Base-by-base conservation (phyloP, 2,113 vertebrate species). In the Diadophis punctatus region DNA sequence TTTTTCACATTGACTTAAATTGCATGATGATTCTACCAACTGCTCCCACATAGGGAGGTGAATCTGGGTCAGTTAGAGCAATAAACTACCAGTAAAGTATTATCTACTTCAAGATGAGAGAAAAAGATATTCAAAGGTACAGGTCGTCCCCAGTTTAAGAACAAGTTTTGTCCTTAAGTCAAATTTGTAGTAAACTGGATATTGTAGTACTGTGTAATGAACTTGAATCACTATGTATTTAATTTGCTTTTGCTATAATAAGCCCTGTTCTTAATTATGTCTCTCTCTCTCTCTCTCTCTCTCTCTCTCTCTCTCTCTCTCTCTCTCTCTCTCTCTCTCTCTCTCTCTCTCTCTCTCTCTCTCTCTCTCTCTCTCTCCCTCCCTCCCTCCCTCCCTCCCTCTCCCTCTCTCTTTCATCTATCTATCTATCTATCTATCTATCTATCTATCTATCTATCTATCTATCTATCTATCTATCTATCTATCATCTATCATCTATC, bases 321-420 rank as follows among this genome's bases (percentile, higher is more conserved):
- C n/a, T n/a, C n/a, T n/a, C n/a, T n/a, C n/a, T n/a, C n/a, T n/a
- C n/a, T n/a, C n/a, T n/a, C n/a, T n/a, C n/a, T 46, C 46, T 5
- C n/a, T n/a, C n/a, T n/a, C n/a, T n/a, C n/a, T n/a, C n/a, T n/a
- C n/a, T n/a, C n/a, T n/a, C n/a, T n/a, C n/a, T 56, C 25, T 58
- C 0, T 1, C 56, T 10, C 2, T 27, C 56, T 3, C 0, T 56
- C 22, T 23, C 0, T 20, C 52, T 16, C 2, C n/a, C 2, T 46
- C 46, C 46, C 3, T 46, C 46, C 46, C 3, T 46, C 46, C 46
- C 3, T 46, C 46, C 46, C n/a, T n/a, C n/a, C n/a, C n/a, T n/a
- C n/a, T n/a, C n/a, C n/a, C n/a, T n/a, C n/a, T n/a, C n/a, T n/a
- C n/a, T n/a, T n/a, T n/a, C n/a, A 10, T 10, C 49, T 12, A 20